Evolutionary conservation across 2,797 vertebrate species (phyloP).

Genomic region (Peromyscus nudipes): DNA sequence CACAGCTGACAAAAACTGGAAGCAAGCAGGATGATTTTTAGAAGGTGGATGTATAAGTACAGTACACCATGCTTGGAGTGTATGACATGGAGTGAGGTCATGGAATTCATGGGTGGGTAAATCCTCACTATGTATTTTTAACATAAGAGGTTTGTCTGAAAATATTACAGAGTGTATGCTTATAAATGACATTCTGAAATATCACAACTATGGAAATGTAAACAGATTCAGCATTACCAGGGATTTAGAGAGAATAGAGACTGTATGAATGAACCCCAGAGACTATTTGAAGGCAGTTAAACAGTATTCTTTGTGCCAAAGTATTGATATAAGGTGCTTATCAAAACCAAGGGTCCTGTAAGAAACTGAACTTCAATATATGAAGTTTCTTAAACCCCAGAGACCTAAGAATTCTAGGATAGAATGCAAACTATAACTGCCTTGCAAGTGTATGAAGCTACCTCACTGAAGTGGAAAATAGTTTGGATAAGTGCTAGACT

Average conservation of each 20-base stretch:
- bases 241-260: neutral
- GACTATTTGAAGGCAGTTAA: neutral
- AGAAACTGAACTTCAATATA: neutral
- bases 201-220: neutral
- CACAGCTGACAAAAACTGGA: neutral
- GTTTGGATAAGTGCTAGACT: neutral
- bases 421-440: neutral
- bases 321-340: neutral
- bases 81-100: neutral
- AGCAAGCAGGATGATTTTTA: neutral
- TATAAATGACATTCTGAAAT: neutral
- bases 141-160: neutral
- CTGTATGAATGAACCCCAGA: neutral
- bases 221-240: neutral
- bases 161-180: neutral
- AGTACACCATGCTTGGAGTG: neutral
- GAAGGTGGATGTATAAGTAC: neutral
- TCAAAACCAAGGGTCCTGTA: neutral
- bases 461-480: neutral
- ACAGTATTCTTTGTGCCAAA: neutral
- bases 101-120: neutral
- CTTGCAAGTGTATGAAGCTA: neutral
- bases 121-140: neutral
- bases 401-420: neutral
- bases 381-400: neutral